phyloP scores from a whole-genome alignment of 2,888 invertebrate species.

The Cyclophora punctaria region DNA sequence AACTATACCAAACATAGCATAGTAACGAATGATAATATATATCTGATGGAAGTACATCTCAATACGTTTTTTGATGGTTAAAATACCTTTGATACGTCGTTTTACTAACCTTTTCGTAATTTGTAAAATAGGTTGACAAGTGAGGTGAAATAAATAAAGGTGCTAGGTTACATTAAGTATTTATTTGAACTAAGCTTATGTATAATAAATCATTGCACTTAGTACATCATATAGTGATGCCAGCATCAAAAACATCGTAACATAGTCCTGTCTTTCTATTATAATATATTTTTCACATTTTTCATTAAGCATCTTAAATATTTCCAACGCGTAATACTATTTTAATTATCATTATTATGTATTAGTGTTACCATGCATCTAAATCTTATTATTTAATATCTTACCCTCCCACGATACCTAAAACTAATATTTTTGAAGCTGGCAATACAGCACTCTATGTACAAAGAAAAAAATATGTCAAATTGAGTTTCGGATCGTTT shows the following conservation, averaged over 20 bases:
- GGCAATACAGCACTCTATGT: slow-evolving; percentile 30
- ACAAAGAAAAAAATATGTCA: slow-evolving; percentile 21
- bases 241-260: slow-evolving; percentile 38
- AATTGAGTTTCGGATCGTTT: slow-evolving; percentile 15
- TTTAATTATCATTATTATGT: slow-evolving; percentile 1
- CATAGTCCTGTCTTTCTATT: slow-evolving; percentile 10
- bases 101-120: too few species aligned
- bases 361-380: slow-evolving; percentile 5
- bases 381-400: slow-evolving; percentile 9
- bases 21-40: too few species aligned
- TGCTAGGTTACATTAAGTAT: slow-evolving; percentile 23
- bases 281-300: slow-evolving; percentile 5
- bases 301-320: slow-evolving; percentile 11
- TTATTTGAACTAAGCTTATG: slow-evolving; percentile 34
- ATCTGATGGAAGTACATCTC: too few species aligned
- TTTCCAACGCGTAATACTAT: slow-evolving; percentile 17
- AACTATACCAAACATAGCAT: too few species aligned
- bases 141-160: too few species aligned
- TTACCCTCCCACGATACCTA: slow-evolving; percentile 14
- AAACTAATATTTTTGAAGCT: slow-evolving; percentile 37
- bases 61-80: too few species aligned
- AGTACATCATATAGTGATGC: slow-evolving; percentile 36
- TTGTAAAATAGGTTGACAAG: too few species aligned
- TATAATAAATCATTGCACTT: slow-evolving; percentile 37
- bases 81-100: too few species aligned